Conservation (phyloP, 2,888 invertebrate genomes). For the Malacosoma neustria region DNA sequence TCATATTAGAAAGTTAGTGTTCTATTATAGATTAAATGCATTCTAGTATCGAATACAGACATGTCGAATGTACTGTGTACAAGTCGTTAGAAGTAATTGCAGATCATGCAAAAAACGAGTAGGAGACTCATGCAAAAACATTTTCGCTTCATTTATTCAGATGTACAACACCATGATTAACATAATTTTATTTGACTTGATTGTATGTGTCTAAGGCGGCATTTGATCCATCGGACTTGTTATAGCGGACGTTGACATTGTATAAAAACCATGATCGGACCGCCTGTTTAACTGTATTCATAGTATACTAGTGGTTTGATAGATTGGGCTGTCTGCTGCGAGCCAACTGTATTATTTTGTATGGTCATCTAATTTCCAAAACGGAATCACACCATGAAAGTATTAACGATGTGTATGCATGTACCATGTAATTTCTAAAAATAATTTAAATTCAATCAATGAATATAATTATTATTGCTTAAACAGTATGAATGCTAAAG, state of each 20-base stretch:
- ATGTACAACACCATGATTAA: constrained; percentile 47
- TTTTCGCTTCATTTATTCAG: constrained; percentile 34
- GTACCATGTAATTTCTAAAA: background rate
- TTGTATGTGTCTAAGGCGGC: constrained; percentile 35
- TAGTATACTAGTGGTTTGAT: constrained; percentile 43
- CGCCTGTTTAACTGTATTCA: constrained; percentile 37
- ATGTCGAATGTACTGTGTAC: constrained; percentile 43
- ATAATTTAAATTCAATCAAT: background rate
- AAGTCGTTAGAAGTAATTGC: constrained; percentile 54
- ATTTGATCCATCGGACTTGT: constrained; percentile 30
- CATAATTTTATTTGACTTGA: constrained; percentile 57
- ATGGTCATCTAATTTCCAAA: constrained; percentile 40
- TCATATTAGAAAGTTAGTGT: constrained; percentile 57
- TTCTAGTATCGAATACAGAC: constrained; percentile 27
- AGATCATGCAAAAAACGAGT: constrained; percentile 53
- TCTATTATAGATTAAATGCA: constrained; percentile 43
- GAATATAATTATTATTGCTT: no score
- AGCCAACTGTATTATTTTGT: constrained; percentile 32
- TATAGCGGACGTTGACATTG: constrained; percentile 50
- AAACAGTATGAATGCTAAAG: no score
- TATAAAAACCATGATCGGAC: constrained; percentile 45
- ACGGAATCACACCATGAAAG: constrained; percentile 45
- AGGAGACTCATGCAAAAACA: no score
- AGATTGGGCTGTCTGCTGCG: constrained; percentile 40
- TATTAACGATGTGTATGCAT: constrained; percentile 41